Percentiles rank a stretch among this genome's conserved stretches.
Conservation (phyloP, 2,797 vertebrate species). For the Micromesistius poutassou region DNA sequence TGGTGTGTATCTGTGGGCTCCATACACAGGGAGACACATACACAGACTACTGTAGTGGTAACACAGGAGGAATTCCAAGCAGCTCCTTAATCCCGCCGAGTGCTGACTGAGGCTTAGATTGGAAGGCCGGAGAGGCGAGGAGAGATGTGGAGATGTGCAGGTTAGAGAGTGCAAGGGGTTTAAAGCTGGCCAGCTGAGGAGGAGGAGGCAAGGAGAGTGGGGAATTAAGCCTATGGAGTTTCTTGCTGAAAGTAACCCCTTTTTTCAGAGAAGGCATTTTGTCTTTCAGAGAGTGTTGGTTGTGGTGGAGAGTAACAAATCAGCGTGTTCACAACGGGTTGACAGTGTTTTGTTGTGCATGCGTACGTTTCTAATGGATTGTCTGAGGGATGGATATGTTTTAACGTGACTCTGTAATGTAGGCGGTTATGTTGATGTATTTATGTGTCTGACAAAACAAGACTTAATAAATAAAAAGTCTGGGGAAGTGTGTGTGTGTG, state of each 20-base stretch:
- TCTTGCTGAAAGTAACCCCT: conserved; percentile 18
- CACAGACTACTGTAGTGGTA: conserved; percentile 27
- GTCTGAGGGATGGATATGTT: too few relatives aligned
- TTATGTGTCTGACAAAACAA: background rate
- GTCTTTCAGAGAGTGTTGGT: background rate
- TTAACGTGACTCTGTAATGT: background rate
- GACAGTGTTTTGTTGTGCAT: too few relatives aligned
- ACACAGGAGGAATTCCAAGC: conserved; percentile 71
- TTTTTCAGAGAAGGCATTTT: conserved; percentile 24
- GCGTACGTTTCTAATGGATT: too few relatives aligned
- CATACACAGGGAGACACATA: background rate
- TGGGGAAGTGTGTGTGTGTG: background rate
- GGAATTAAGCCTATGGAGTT: background rate
- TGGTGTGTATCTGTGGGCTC: background rate
- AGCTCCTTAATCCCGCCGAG: conserved; percentile 68
- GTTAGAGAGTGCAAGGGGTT: conserved; percentile 54
- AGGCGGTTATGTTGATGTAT: background rate
- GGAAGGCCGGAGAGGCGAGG: conserved; percentile 33
- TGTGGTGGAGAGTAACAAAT: background rate
- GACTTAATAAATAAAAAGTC: background rate
- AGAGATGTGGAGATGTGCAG: conserved; percentile 50
- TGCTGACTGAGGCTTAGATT: conserved; percentile 68
- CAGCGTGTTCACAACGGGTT: background rate
- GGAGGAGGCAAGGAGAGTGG: conserved; percentile 13
- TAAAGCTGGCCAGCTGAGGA: conserved; percentile 19